A percentile compares a stretch with the other conserved stretches of the same genome.
Evolutionary conservation across 2,797 vertebrate species (phyloP).

Genomic region (Tokudaia muenninki): DNA sequence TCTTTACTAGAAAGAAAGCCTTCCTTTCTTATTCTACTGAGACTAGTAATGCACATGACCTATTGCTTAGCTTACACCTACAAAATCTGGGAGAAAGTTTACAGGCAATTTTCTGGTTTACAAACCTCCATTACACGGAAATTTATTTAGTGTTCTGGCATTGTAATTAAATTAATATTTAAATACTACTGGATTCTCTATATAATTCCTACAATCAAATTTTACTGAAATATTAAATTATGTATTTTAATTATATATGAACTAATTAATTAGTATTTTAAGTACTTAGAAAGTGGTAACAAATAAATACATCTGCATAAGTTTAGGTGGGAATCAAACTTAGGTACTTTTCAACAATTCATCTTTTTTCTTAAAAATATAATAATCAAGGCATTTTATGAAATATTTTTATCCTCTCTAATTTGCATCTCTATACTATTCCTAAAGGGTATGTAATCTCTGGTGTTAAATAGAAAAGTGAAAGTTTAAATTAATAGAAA

Average conservation of each 20-base stretch:
- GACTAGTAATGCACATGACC: background rate
- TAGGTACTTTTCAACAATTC: background rate
- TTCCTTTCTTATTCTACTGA: background rate
- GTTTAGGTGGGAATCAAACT: background rate
- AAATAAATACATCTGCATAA: background rate
- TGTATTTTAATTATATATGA: background rate
- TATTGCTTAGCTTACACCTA: background rate
- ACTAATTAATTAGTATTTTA: background rate
- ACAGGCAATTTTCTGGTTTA: background rate
- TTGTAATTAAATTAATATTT: background rate
- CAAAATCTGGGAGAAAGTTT: background rate
- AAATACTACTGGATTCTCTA: background rate
- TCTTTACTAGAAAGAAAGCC: background rate
- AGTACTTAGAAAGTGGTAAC: background rate
- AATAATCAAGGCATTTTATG: background rate
- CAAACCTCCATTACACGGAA: background rate
- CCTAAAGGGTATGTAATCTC: background rate
- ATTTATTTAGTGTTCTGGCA: background rate
- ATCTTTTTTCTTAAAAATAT: background rate
- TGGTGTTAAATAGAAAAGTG: background rate
- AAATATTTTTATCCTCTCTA: background rate
- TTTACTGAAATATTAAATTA: constrained; percentile 7
- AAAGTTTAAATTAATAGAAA: background rate
- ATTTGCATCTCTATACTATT: background rate
- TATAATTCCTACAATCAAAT: background rate